Evolutionary conservation across 2,797 vertebrate species (phyloP), one percentile per base, ranked within the genome.

Genomic region (Sebastes baramenuke): DNA sequence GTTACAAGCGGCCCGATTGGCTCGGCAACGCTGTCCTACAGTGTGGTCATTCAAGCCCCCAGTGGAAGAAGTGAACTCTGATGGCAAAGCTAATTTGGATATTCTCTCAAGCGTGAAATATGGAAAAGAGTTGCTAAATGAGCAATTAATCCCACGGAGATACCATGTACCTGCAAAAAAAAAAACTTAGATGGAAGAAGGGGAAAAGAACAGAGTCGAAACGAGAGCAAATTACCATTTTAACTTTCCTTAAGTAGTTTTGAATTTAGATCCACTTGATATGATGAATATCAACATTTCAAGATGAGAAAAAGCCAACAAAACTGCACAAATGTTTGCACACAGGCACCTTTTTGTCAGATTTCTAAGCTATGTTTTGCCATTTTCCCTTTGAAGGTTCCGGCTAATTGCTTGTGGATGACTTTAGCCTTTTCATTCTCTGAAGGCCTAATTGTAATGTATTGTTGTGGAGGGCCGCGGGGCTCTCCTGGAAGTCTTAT

Each of bases 51-150:
- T 88, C 79, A 42, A 87, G 85, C 88, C 91, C 89, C 89, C 87
- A 81, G 81, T 71, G 90, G 89, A 92, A 88, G 87, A 78, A 90
- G 87, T 91, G 90, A 93, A 94, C 92, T 89, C 88, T 87, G 90
- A 93, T 91, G 93, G 92, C 89, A 91, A 89, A 94, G 92, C 94
- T 94, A 94, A 95, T 94, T 94, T 95, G 93, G 92, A 90, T 90
- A 91, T 90, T 78, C 90, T 81, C 91, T 94, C 92, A 90, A 90
- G 72, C 93, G 91, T 95, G 94, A 94, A 93, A 94, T 94, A 93
- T 94, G 90, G 87, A 90, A 90, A 92, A 89, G 93, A 92, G 90
- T 94, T 93, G 88, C 93, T 94, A 94, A 94, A 95, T 94, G 90
- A 93, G 92, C 94, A 95, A 94, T 94, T 94, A 94, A 94, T 94